Evolutionary conservation across 2,113 vertebrate species (phyloP).

Genomic region (Alosa alosa): DNA sequence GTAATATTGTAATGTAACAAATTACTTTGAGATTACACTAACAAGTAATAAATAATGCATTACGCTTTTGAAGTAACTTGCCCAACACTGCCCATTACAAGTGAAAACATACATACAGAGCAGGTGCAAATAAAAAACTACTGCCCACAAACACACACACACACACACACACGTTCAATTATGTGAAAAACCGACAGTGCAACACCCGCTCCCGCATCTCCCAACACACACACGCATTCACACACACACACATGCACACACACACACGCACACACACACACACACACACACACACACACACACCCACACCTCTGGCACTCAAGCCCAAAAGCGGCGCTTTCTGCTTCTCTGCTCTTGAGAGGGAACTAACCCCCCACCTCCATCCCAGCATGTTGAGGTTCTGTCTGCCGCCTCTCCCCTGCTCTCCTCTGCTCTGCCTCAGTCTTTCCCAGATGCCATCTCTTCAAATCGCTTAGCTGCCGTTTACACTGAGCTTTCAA

Average conservation of each 20-base stretch:
- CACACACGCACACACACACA: not conserved
- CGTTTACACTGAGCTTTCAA: not conserved
- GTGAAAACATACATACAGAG: no score
- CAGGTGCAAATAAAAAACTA: no score
- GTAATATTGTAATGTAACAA: no score
- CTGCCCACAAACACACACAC: conserved; percentile 6
- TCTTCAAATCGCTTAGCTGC: not conserved
- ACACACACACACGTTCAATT: conserved; percentile 22
- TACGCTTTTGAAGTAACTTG: no score
- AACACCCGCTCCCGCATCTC: conserved; percentile 1
- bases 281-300: no score
- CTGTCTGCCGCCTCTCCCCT: not conserved
- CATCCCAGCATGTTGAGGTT: not conserved
- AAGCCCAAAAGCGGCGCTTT: no score
- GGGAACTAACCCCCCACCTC: not conserved
- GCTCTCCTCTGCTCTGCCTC: not conserved
- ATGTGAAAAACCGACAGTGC: conserved; percentile 5
- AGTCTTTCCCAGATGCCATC: not conserved
- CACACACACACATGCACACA: not conserved
- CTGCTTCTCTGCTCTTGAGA: no score
- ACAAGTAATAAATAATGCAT: no score
- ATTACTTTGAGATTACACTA: no score
- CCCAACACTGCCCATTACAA: no score
- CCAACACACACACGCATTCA: not conserved
- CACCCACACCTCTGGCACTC: no score